Base-by-base conservation (phyloP, 1,140 invertebrate genomes). In the Campoletis sonorensis region DNA sequence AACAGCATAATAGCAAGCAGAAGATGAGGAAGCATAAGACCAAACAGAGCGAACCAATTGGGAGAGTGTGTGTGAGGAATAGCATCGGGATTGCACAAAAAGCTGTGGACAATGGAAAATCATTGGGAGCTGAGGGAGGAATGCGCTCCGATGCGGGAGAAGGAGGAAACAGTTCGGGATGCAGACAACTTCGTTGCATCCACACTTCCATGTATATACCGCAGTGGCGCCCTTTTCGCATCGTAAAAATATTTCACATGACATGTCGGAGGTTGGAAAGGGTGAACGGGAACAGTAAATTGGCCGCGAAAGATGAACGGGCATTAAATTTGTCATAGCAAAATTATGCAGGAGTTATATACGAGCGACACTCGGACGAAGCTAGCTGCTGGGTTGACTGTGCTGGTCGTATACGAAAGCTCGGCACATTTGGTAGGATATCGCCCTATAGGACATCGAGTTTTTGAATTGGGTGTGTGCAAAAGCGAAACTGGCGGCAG, bases 321-420 rank as follows among this genome's bases (percentile, higher is more conserved):
- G 78, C 64, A 33, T 71, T 54, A 79, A 79, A 79, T 79, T 79
- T 79, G 78, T 79, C 78, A 79, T 70, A 15, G 64, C 40, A 70
- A 79, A 79, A 79, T 79, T 79, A 79, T 79, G 78, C 78, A n/a
- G 64, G 54, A 77, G 73, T 77, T 77, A 77, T 77, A 77, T 77
- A 77, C 73, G 73, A 77, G 73, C 73, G 73, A 77, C 51, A 77
- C 73, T 77, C 33, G 73, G 73, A 77, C 26, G 54, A 64, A 77
- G 73, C 73, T 77, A 4, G 72, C 45, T 58, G 72, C 10, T 77
- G 30, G 27, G n/a, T 61, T 21, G 30, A 58, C 30, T 16, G 51
- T 58, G 15, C 27, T 18, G 13, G 73, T 27, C 61, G 51, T 54
- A 40, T n/a, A 37, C 27, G 73, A 77, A 61, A 40, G 49, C 21